Conservation (phyloP, 2,797 vertebrate genomes). For the Novumbra hubbsi region DNA sequence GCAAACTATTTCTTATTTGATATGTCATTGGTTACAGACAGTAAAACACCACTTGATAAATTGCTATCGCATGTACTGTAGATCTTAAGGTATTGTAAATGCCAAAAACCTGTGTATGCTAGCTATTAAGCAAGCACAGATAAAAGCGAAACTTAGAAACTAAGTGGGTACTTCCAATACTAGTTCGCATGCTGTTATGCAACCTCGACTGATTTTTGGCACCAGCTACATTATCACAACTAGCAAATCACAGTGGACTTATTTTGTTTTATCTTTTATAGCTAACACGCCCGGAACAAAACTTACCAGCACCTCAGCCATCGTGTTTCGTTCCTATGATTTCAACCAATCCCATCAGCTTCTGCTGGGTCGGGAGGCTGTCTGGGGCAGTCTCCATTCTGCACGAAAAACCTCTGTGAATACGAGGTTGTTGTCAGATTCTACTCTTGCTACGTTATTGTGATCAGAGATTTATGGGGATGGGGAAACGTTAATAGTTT, state of each 20-base stretch:
- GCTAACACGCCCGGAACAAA: background rate
- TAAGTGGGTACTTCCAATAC: background rate
- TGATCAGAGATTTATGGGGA: too few relatives aligned
- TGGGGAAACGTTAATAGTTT: too few relatives aligned
- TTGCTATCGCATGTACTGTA: too few relatives aligned
- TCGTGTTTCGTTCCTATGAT: conserved; percentile 2
- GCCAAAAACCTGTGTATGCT: background rate
- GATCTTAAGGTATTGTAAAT: too few relatives aligned
- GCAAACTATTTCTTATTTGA: too few relatives aligned
- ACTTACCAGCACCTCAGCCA: conserved; percentile 43
- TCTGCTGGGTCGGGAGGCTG: background rate
- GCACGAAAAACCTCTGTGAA: background rate
- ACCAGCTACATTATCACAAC: background rate
- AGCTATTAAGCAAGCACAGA: background rate
- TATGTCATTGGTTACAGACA: too few relatives aligned
- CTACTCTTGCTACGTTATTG: too few relatives aligned
- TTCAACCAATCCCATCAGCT: background rate
- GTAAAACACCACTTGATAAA: too few relatives aligned
- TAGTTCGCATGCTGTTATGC: background rate
- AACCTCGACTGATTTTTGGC: background rate
- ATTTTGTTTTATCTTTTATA: background rate
- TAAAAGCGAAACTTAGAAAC: too few relatives aligned
- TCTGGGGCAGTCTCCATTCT: background rate
- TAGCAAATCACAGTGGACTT: background rate
- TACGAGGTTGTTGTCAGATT: too few relatives aligned